phyloP scores from a whole-genome alignment of 53 echinoderm and acorn worm genomes.

The Paelopatides confundens region DNA sequence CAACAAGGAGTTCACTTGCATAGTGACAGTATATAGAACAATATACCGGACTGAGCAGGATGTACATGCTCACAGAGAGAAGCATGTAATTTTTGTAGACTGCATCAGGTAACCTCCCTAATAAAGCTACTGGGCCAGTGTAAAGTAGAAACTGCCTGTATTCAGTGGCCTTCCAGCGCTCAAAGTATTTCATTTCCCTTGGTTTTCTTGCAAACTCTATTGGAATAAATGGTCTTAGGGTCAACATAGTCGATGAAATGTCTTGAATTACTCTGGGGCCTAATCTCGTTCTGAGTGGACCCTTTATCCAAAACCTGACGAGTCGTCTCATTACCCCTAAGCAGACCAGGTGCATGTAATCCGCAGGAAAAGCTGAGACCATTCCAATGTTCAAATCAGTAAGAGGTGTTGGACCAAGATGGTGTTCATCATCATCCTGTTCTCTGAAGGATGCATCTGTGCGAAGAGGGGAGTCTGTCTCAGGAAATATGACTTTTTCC shows the following conservation, averaged over 20 bases:
- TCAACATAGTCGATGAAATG: too few species aligned
- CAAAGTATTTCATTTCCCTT: constrained; percentile 54
- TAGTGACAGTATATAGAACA: constrained; percentile 41
- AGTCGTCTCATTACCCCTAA: constrained; percentile 18
- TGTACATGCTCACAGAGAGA: constrained; percentile 46
- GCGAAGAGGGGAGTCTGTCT: constrained; percentile 48
- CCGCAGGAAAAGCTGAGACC: neutral
- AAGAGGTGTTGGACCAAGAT: constrained; percentile 53
- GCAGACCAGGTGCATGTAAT: too few species aligned
- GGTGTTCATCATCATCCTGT: constrained; percentile 50
- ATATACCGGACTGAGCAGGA: constrained; percentile 42
- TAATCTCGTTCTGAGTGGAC: constrained; percentile 41
- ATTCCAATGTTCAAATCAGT: constrained; percentile 29
- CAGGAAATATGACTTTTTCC: constrained; percentile 68
- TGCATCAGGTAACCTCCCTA: constrained; percentile 9
- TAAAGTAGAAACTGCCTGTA: constrained; percentile 65
- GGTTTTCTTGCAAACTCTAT: constrained; percentile 61
- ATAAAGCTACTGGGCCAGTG: constrained; percentile 55
- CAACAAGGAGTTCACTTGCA: constrained; percentile 57
- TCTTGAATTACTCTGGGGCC: neutral
- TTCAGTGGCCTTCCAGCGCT: constrained; percentile 72
- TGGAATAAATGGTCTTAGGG: too few species aligned
- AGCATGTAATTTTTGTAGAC: constrained; percentile 59
- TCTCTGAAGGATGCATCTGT: constrained; percentile 55
- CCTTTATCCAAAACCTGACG: constrained; percentile 61